These are phyloP conservation scores for Aradophagus sp. DNA, from an alignment of 1,140 invertebrate genomes.

Conservation along the genomic window DNA sequence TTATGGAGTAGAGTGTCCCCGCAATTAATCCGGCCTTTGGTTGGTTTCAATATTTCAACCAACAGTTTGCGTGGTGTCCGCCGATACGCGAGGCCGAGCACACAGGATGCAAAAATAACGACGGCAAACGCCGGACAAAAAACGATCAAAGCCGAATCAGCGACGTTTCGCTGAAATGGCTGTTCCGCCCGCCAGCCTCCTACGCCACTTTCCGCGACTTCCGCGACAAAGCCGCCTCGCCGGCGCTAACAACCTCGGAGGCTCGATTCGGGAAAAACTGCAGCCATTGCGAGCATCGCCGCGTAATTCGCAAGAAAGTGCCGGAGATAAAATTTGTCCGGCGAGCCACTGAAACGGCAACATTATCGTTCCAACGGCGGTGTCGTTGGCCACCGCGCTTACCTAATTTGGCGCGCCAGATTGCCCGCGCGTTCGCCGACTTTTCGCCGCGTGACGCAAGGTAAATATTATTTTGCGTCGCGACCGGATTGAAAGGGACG, in stretches of 20 bases:
- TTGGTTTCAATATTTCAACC: no score
- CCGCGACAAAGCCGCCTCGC: neutral
- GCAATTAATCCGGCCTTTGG: no score
- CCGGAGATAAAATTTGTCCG: slow-evolving; percentile 50
- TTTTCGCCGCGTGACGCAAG: slow-evolving; percentile 26
- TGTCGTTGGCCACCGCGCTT: slow-evolving; percentile 48
- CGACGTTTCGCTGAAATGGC: no score
- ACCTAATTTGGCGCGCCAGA: slow-evolving; percentile 50
- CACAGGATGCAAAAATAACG: no score
- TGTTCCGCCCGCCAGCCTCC: no score
- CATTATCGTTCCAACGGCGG: slow-evolving; percentile 50
- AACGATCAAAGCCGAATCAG: no score
- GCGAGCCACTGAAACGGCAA: slow-evolving; percentile 40
- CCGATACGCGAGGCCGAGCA: no score
- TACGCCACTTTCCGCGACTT: no score
- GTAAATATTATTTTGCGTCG: slow-evolving; percentile 42
- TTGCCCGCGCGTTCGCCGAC: slow-evolving; percentile 32
- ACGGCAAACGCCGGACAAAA: no score
- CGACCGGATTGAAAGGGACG: slow-evolving; percentile 44
- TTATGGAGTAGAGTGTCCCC: no score
- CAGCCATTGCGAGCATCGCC: slow-evolving; percentile 23
- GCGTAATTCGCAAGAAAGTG: slow-evolving; percentile 39
- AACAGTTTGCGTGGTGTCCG: no score
- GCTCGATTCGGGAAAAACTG: slow-evolving; percentile 15
- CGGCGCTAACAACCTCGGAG: slow-evolving; percentile 22